Percentiles rank a stretch among this genome's conserved stretches.
Conservation (phyloP, 2,888 invertebrate genomes). For the Gordius sp. region DNA sequence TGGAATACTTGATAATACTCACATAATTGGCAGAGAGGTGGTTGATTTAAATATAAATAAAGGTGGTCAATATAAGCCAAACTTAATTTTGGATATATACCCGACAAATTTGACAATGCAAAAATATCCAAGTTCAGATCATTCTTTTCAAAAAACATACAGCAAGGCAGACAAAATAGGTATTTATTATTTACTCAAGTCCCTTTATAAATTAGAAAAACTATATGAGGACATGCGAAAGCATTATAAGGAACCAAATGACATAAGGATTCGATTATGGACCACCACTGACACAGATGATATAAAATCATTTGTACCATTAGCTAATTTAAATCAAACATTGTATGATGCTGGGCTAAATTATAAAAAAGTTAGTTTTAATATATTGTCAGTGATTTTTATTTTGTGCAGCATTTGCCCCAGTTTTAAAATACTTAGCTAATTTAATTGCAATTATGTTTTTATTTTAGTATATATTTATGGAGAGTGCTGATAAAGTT, state of each 20-base stretch:
- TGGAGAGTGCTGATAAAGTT: background rate
- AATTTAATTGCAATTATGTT: background rate
- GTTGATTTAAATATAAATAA: slow-evolving; percentile 8
- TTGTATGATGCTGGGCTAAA: slow-evolving; percentile 8
- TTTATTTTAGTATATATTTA: background rate
- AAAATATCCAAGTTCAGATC: background rate
- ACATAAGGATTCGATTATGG: background rate
- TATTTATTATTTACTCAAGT: background rate
- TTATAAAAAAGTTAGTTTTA: background rate
- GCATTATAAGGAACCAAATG: background rate
- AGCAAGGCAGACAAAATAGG: background rate
- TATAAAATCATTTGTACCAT: background rate
- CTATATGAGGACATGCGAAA: background rate
- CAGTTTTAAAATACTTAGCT: background rate
- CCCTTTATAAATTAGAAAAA: slow-evolving; percentile 9
- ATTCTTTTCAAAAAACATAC: background rate
- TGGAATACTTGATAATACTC: background rate
- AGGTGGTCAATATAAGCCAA: background rate
- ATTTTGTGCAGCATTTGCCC: background rate
- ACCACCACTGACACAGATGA: background rate
- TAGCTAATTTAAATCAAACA: background rate
- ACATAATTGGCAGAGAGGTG: background rate
- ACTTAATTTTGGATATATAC: slow-evolving; percentile 6
- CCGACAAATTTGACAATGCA: background rate
- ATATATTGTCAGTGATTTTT: background rate